These are phyloP conservation scores for Palythoa grandiflora DNA, from an alignment of 92 coral and sea anemone genomes.

Conservation along the genomic window DNA sequence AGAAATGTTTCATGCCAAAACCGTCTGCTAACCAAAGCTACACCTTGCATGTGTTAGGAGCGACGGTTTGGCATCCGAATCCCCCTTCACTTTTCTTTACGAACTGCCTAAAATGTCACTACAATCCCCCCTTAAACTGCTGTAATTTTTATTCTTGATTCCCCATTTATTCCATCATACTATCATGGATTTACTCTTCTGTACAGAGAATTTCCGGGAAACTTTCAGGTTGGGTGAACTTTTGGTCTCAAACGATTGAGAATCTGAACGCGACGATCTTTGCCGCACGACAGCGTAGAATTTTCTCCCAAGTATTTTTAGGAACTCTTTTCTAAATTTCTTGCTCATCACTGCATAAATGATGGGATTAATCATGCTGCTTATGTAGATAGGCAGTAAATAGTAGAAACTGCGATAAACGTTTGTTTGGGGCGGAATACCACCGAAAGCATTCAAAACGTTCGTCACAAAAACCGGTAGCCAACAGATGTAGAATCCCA, in stretches of 20 bases:
- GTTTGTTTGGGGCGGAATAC: not conserved
- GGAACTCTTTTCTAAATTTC: constrained; percentile 23
- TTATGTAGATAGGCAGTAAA: constrained; percentile 13
- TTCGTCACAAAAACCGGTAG: constrained; percentile 20
- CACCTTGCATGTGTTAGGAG: no score
- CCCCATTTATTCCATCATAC: no score
- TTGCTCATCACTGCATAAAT: constrained; percentile 29
- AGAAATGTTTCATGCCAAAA: no score
- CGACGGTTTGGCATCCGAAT: no score
- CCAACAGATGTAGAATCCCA: constrained; percentile 20
- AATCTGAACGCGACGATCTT: not conserved
- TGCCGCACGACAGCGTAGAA: not conserved
- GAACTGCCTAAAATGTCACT: no score
- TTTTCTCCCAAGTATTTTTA: constrained; percentile 10
- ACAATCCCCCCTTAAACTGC: no score
- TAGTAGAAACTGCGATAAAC: constrained; percentile 24
- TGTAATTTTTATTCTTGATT: no score
- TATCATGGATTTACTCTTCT: not conserved
- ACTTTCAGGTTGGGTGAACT: not conserved
- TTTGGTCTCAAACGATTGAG: not conserved
- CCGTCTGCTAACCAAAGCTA: no score
- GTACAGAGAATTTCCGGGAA: not conserved
- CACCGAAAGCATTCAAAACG: constrained; percentile 8
- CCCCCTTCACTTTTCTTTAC: no score
- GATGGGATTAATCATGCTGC: constrained; percentile 28